Conservation (phyloP, 2,888 invertebrate genomes). For the Byasa hedistus region DNA sequence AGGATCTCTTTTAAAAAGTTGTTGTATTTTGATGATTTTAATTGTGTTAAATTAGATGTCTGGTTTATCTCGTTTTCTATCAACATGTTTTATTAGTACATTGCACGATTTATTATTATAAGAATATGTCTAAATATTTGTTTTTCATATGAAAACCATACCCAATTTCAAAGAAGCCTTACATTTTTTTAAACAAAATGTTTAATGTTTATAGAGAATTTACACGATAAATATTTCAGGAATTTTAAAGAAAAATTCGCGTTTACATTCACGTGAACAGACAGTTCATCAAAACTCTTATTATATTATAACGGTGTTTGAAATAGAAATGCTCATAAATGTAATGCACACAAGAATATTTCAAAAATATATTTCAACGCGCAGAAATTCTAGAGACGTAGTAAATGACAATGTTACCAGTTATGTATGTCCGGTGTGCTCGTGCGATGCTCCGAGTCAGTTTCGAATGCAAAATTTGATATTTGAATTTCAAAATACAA, state of each 20-base stretch:
- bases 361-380: not conserved
- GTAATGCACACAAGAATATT: not conserved
- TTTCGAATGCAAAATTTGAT: slow-evolving; percentile 73
- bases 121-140: too few relatives aligned
- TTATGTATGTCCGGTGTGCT: slow-evolving; percentile 50
- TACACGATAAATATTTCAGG: too few relatives aligned
- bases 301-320: not conserved
- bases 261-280: not conserved
- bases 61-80: too few relatives aligned
- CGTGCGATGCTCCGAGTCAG: slow-evolving; percentile 57
- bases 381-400: not conserved
- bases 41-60: too few relatives aligned
- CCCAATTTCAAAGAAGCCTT: too few relatives aligned
- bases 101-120: too few relatives aligned
- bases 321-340: not conserved
- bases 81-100: too few relatives aligned
- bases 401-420: slow-evolving; percentile 28
- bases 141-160: too few relatives aligned
- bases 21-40: too few relatives aligned
- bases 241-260: too few relatives aligned
- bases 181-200: too few relatives aligned
- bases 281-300: not conserved
- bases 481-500: slow-evolving; percentile 76
- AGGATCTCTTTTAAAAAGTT: slow-evolving; percentile 42
- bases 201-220: too few relatives aligned